phyloP scores from a whole-genome alignment of 2,113 vertebrate genomes.

The Amblyopsis rosae region DNA sequence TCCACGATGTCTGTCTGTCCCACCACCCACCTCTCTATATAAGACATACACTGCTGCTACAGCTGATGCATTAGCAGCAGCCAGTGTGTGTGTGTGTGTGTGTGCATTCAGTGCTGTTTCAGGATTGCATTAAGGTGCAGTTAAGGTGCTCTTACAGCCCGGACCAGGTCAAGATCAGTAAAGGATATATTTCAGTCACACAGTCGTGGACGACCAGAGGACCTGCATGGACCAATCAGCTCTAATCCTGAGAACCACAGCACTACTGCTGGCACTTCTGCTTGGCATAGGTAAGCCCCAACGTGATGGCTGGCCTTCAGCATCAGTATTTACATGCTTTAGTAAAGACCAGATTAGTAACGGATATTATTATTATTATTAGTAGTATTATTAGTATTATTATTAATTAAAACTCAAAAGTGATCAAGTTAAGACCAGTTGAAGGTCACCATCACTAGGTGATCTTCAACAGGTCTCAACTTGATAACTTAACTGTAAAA shows the following conservation, averaged over 20 bases:
- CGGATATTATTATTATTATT: too few relatives aligned
- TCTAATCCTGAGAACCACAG: constrained; percentile 21
- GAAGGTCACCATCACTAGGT: too few relatives aligned
- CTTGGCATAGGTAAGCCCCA: constrained; percentile 49
- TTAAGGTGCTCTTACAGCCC: neutral
- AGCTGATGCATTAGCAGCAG: neutral
- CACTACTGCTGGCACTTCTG: constrained; percentile 26
- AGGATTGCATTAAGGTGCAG: neutral
- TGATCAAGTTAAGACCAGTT: too few relatives aligned
- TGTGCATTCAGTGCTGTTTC: neutral
- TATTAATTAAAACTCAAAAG: too few relatives aligned
- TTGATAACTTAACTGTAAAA: too few relatives aligned
- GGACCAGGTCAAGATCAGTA: neutral
- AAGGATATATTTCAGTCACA: neutral
- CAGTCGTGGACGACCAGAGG: neutral
- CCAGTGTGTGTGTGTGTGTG: constrained; percentile 6
- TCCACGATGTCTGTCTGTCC: too few relatives aligned
- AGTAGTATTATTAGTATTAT: too few relatives aligned
- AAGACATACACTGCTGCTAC: neutral
- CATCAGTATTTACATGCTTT: too few relatives aligned
- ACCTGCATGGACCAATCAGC: constrained; percentile 37
- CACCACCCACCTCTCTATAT: too few relatives aligned
- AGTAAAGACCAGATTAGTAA: too few relatives aligned
- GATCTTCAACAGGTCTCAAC: too few relatives aligned
- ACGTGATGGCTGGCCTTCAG: neutral